Evolutionary conservation across 2,113 vertebrate species (phyloP).

Genomic region (Microtus richardsoni): DNA sequence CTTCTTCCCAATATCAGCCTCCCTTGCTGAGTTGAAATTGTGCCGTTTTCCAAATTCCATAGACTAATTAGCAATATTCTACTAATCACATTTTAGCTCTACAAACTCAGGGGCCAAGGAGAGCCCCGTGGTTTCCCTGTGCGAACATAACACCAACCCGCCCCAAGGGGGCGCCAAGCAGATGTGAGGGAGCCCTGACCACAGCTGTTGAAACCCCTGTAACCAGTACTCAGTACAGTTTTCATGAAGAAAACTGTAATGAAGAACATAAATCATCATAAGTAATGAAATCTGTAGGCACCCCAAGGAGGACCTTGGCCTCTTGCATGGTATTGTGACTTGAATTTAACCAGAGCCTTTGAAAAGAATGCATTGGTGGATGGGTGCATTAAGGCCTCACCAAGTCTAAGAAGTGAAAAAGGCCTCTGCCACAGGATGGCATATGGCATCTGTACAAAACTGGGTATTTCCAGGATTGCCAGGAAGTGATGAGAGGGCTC

Average conservation of each 20-base stretch:
- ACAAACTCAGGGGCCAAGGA: not conserved
- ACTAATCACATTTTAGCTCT: slow-evolving; percentile 64
- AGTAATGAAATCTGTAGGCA: not conserved
- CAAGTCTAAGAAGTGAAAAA: not conserved
- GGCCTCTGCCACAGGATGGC: slow-evolving; percentile 33
- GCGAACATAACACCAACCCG: not conserved
- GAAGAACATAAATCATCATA: not conserved
- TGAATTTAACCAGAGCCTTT: slow-evolving; percentile 68
- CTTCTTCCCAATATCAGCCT: slow-evolving; percentile 46
- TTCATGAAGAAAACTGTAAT: slow-evolving; percentile 30
- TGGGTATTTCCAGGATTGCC: not conserved
- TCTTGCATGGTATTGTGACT: slow-evolving; percentile 18
- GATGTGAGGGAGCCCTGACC: not conserved
- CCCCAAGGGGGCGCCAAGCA: slow-evolving; percentile 16
- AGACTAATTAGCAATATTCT: slow-evolving; percentile 68
- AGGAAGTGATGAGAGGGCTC: slow-evolving; percentile 28
- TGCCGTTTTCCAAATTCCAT: slow-evolving; percentile 80
- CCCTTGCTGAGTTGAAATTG: slow-evolving; percentile 61
- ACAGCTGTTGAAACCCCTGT: not conserved
- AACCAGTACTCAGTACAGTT: not conserved
- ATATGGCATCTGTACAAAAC: not conserved
- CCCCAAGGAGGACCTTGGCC: not conserved
- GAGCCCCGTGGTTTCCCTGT: not conserved
- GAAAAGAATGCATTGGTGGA: slow-evolving; percentile 17
- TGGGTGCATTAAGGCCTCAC: not conserved